Evolutionary conservation across 2,797 vertebrate genomes (phyloP), one percentile per base, ranked within the genome.

Genomic region (Dallia pectoralis): DNA sequence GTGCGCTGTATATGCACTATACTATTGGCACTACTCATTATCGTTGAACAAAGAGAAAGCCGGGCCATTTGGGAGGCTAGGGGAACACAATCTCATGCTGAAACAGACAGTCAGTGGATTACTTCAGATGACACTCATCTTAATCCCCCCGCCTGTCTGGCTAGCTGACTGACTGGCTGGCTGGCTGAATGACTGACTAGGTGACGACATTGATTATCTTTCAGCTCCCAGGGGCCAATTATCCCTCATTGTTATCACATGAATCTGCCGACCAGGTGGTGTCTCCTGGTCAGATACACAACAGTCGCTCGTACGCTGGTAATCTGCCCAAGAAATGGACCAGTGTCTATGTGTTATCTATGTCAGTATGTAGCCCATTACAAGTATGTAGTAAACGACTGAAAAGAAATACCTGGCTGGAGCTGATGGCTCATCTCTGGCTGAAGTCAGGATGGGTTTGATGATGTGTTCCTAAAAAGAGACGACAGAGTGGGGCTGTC

Each of bases 351-450:
- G 7, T 53, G n/a, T 53, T 19, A 53, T 53, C 51, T 53, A 51
- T 51, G 48, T 51, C 4, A 51, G 48, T n/a, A n/a, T 19, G 48
- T 48, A 48, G 47, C 16, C 16, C 6, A 19, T 51, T 16, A 51
- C 16, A 16, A 19, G n/a, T 0, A 22, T 56, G 22, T 9, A 56
- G 22, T 56, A n/a, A 56, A n/a, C 18, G 19, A 8, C n/a, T 19
- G 18, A 1, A 36, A 30, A 44, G 22, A n/a, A 4, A 25, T 94
- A 97, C 97, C 97, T 91, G 72, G 97, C 97, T 81, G 96, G 97
- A 82, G 97, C 96, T 74, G 97, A 99, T 3, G 97, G 98, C 32
- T 99, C 97, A 36, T 99, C 96, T 87, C 92, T 96, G 77, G 97
- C 97, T 4, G 98, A 97, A 69, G 92, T 96, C 89, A 99, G 90